Conservation (phyloP, 2,888 invertebrate genomes). For the Pyrocoelia pectoralis region DNA sequence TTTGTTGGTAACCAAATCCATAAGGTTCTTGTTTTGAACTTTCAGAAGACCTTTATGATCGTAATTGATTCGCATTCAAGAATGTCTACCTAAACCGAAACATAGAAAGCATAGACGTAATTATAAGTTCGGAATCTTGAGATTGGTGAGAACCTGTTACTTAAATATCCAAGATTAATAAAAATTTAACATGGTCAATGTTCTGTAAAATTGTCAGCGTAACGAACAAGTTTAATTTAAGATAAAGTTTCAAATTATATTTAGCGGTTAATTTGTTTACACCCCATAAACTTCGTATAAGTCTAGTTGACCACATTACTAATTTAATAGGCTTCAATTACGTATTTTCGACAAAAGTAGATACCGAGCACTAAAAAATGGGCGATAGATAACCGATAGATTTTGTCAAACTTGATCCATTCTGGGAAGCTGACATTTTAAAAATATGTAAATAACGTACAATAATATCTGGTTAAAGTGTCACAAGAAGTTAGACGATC, state of each 20-base stretch:
- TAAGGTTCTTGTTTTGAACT: not conserved
- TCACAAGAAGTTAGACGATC: slow-evolving; percentile 34
- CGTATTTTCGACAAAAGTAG: too few relatives aligned
- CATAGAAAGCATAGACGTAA: slow-evolving; percentile 2
- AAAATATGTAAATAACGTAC: slow-evolving; percentile 22
- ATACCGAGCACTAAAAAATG: too few relatives aligned
- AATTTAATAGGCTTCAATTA: too few relatives aligned
- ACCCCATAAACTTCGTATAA: slow-evolving; percentile 7
- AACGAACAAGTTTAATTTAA: slow-evolving; percentile 26
- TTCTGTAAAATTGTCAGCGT: slow-evolving; percentile 28
- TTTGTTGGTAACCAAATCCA: slow-evolving; percentile 1
- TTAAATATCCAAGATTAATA: slow-evolving; percentile 25
- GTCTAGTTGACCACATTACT: too few relatives aligned
- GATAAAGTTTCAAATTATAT: slow-evolving; percentile 34
- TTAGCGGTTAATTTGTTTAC: slow-evolving; percentile 27
- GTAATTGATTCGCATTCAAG: not conserved
- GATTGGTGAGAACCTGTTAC: slow-evolving; percentile 33
- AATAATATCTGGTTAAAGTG: slow-evolving; percentile 35
- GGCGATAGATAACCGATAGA: too few relatives aligned
- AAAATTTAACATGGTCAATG: slow-evolving; percentile 28
- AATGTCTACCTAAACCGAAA: not conserved
- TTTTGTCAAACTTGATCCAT: not conserved
- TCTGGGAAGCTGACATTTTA: slow-evolving; percentile 13
- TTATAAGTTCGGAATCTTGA: slow-evolving; percentile 24
- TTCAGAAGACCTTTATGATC: slow-evolving; percentile 4